Evolutionary conservation across 2,797 vertebrate species (phyloP), one percentile per base, ranked within the genome.

Genomic region (Coranthus polyacanthus): DNA sequence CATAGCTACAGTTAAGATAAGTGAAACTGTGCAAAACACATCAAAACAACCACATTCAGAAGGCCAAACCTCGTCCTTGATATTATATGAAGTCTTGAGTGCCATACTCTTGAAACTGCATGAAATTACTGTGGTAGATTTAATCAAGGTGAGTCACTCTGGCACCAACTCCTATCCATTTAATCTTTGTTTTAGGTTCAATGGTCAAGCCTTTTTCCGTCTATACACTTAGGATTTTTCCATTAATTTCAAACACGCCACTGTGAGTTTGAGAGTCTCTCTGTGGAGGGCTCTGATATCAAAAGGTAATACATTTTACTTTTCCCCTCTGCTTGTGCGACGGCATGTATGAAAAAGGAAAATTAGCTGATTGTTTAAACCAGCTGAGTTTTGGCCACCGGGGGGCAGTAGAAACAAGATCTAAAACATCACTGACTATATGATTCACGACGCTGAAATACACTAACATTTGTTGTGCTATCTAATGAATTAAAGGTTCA

Each of bases 91-190:
- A 26, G 58, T 72, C 50, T 67, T 55, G 22, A 57, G 15, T 24
- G 26, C 26, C 8, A 21, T 22, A 58, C 57, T 45, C 52, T 7
- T 26, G 44, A 29, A 36, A 60, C 34, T 38, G n/a, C 54, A 17
- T 68, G 64, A 68, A 73, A 80, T 77, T 50, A 81, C 70, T 7
- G 10, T 16, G 51, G 50, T 39, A 21, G 58, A 75, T 87, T 83
- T 81, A 87, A 88, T 86, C 74, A 72, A 74, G 75, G 65, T 72
- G 75, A 85, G 72, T 84, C 73, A 78, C 66, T 74, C 54, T 55
- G 56, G 63, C 58, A 22, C 29, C 60, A 38, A 64, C 78, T 62
- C 68, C 50, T 74, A 73, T 83, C 60, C 68, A 66, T 87, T 70
- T 72, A 68, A 84, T 90, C 72, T 80, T 59, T 81, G 72, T 77